Conservation (phyloP, 2,797 vertebrate species). For the Lacerta viridis region DNA sequence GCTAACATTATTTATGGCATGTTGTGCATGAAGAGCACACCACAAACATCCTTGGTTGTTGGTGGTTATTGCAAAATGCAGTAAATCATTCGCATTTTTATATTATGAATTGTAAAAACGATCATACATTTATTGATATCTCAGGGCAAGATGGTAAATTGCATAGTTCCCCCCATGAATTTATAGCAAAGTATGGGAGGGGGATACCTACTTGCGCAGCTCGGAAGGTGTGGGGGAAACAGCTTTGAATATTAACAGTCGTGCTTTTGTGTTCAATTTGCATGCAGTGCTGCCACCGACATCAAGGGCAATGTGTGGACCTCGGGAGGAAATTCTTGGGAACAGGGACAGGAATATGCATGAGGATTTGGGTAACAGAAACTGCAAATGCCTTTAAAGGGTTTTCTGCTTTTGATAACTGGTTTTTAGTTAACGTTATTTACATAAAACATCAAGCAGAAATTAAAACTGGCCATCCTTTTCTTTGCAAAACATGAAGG, state of each 20-base stretch:
- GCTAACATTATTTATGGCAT: slow-evolving; percentile 47
- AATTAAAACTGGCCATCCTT: slow-evolving; percentile 31
- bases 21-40: slow-evolving; percentile 39
- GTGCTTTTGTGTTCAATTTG: slow-evolving; percentile 25
- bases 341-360: slow-evolving; percentile 43
- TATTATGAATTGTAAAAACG: slow-evolving; percentile 73
- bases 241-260: slow-evolving; percentile 8
- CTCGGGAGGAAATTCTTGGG: slow-evolving; percentile 18
- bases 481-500: no score
- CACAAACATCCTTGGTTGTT: slow-evolving; percentile 53
- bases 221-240: neutral
- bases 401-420: neutral
- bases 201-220: slow-evolving; percentile 39
- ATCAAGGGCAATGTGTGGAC: slow-evolving; percentile 45
- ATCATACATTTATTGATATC: slow-evolving; percentile 67
- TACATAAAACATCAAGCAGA: neutral
- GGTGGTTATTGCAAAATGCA: slow-evolving; percentile 39
- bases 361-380: neutral
- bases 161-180: slow-evolving; percentile 50
- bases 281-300: neutral
- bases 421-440: slow-evolving; percentile 7
- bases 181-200: slow-evolving; percentile 49
- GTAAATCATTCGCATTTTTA: slow-evolving; percentile 65
- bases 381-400: neutral
- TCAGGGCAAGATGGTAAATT: slow-evolving; percentile 70